Evolutionary conservation across 2,113 vertebrate genomes (phyloP).

Genomic region (Hemicordylus capensis): DNA sequence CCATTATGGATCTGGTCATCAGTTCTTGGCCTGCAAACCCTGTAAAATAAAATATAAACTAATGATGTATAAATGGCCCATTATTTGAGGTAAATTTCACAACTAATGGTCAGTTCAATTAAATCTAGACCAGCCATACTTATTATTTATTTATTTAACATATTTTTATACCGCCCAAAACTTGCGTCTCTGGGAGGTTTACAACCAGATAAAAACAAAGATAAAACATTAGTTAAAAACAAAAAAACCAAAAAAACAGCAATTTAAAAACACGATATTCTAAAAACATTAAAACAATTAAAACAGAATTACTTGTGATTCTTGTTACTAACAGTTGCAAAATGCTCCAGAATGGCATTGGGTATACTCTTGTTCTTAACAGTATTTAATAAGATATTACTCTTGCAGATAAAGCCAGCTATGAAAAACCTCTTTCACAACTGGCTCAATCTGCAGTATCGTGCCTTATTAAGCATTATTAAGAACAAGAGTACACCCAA

Average conservation of each 20-base stretch:
- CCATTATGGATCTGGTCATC: constrained; percentile 42
- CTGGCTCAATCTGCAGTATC: not conserved
- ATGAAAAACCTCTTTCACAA: not conserved
- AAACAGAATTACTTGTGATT: too few species aligned
- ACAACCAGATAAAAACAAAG: too few species aligned
- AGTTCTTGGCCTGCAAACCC: constrained; percentile 71
- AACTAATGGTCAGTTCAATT: not conserved
- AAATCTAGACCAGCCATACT: not conserved
- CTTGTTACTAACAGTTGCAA: not conserved
- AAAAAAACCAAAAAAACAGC: too few species aligned
- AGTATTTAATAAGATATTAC: not conserved
- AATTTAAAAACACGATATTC: too few species aligned
- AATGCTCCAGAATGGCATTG: not conserved
- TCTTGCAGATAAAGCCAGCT: not conserved
- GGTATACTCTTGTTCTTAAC: not conserved
- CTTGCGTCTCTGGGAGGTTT: too few species aligned
- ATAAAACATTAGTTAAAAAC: too few species aligned
- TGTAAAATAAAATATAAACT: constrained; percentile 44
- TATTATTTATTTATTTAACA: too few species aligned
- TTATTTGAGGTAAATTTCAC: not conserved
- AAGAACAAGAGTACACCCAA: too few species aligned
- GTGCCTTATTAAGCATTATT: too few species aligned
- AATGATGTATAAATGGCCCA: not conserved
- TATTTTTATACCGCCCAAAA: too few species aligned
- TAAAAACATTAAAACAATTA: too few species aligned